Conservation (phyloP, 2,113 vertebrate species). For the Eurypyga helias region DNA sequence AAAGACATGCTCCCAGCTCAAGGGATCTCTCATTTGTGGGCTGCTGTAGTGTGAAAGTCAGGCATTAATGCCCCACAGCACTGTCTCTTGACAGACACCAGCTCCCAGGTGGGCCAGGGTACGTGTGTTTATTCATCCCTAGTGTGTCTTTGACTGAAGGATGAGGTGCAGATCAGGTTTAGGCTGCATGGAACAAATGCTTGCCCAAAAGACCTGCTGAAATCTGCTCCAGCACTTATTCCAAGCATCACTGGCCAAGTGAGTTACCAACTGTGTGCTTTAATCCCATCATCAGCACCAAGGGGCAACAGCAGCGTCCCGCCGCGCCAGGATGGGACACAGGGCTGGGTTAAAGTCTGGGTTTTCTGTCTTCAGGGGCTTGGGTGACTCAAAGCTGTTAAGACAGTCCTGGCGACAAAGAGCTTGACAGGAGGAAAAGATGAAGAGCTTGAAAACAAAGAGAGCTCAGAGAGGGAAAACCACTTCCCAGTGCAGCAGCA, state of each 20-base stretch:
- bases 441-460: not conserved
- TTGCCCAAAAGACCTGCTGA: not conserved
- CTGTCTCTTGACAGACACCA: not conserved
- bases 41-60: not conserved
- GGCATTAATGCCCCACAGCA: not conserved
- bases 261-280: not conserved
- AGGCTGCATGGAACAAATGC: not conserved
- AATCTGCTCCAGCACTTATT: not conserved
- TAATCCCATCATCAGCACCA: not conserved
- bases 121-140: not conserved
- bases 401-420: not conserved
- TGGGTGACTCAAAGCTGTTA: not conserved
- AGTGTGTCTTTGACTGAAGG: not conserved
- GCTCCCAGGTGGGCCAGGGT: not conserved
- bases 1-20: not conserved
- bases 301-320: not conserved
- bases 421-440: not conserved
- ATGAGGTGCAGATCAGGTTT: not conserved
- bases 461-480: not conserved
- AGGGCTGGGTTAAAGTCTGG: not conserved
- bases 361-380: not conserved
- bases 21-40: not conserved
- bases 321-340: not conserved
- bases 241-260: not conserved
- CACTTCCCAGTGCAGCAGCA: not conserved